Conservation (phyloP, 2,888 invertebrate species). For the Tenodera sinensis region DNA sequence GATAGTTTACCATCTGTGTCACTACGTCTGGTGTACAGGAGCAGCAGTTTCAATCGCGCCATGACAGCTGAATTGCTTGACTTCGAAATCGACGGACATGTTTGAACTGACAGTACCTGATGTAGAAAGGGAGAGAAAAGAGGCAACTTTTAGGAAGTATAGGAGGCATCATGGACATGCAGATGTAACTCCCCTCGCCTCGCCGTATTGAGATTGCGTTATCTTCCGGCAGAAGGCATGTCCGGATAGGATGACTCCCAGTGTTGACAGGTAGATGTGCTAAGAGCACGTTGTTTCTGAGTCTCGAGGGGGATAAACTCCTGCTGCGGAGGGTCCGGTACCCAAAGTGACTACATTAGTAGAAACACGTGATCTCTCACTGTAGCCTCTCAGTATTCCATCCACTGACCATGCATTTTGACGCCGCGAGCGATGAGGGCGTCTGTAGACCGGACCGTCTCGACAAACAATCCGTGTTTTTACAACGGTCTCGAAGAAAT, state of each 20-base stretch:
- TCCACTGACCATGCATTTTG: background rate
- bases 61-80: no score
- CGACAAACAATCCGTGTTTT: background rate
- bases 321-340: background rate
- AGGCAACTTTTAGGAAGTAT: background rate
- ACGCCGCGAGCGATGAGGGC: background rate
- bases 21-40: no score
- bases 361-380: background rate
- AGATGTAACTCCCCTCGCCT: background rate
- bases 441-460: background rate
- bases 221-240: background rate
- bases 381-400: background rate
- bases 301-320: slow-evolving; percentile 19
- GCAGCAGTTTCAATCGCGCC: no score
- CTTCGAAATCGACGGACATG: background rate
- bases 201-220: background rate
- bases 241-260: slow-evolving; percentile 14
- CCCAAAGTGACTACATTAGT: slow-evolving; percentile 22
- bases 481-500: background rate
- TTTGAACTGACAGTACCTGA: background rate
- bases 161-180: background rate
- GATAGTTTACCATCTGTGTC: no score
- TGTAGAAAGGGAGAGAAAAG: background rate
- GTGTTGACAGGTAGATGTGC: slow-evolving; percentile 21
- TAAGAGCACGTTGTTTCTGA: slow-evolving; percentile 7